These are phyloP conservation scores for Clivina fossor DNA, from an alignment of 2,888 invertebrate genomes.

Conservation along the genomic window DNA sequence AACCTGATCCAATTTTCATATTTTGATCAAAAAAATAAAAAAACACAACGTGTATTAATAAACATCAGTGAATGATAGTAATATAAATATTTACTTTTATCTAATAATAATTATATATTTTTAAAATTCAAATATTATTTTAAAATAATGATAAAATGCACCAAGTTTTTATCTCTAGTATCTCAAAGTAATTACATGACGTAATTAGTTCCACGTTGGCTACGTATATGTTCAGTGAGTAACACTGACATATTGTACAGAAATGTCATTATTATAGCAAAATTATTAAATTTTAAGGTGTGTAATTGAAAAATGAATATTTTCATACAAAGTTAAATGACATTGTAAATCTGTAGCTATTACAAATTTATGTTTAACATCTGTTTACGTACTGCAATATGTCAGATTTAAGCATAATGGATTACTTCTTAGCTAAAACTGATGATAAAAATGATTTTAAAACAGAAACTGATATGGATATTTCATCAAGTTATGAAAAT, in stretches of 20 bases:
- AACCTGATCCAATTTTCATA: too few species aligned
- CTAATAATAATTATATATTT: too few species aligned
- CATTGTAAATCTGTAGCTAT: background rate
- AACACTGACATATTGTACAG: conserved; percentile 32
- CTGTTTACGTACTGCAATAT: conserved; percentile 35
- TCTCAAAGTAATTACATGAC: conserved; percentile 53
- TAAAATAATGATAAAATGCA: too few species aligned
- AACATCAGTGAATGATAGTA: too few species aligned
- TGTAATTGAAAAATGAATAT: background rate
- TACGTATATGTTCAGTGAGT: conserved; percentile 50
- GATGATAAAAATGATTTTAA: conserved; percentile 44
- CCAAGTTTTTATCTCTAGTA: too few species aligned
- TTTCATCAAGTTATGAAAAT: conserved; percentile 47
- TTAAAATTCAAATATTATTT: too few species aligned
- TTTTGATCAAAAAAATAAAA: too few species aligned
- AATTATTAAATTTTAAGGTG: conserved; percentile 12
- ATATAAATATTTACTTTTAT: background rate
- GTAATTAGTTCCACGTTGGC: conserved; percentile 71
- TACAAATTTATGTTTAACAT: background rate
- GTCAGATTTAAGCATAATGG: conserved; percentile 39
- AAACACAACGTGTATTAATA: too few species aligned
- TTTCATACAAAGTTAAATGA: background rate
- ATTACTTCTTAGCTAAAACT: conserved; percentile 38
- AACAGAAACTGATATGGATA: conserved; percentile 48
- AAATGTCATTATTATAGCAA: conserved; percentile 20